Evolutionary conservation across 2,888 invertebrate species (phyloP).

Genomic region (Chalcis sispes): DNA sequence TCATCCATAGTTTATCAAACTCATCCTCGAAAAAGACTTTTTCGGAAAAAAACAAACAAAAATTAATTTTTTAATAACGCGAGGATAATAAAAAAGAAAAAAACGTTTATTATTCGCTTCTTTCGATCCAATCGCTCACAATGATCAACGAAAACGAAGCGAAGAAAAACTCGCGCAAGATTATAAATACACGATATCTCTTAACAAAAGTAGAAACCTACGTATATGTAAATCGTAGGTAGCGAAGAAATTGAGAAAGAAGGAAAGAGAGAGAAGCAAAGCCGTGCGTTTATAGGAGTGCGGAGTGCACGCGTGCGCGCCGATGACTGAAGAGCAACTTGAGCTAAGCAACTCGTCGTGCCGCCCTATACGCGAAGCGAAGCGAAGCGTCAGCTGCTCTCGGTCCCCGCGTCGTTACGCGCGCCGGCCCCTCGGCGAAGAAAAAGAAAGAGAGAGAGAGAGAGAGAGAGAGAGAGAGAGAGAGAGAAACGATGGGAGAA

Average conservation of each 20-base stretch:
- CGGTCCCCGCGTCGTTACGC: slow-evolving; percentile 9
- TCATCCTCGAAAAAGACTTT: neutral
- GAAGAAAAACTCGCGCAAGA: no score
- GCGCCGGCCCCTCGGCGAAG: neutral
- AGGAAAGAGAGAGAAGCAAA: neutral
- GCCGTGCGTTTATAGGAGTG: slow-evolving; percentile 36
- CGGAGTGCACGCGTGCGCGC: slow-evolving; percentile 67
- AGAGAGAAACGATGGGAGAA: neutral
- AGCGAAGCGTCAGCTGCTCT: neutral
- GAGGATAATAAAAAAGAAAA: neutral
- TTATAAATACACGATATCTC: no score
- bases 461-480: slow-evolving; percentile 17
- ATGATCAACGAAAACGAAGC: no score
- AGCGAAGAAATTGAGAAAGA: neutral
- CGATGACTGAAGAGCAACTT: slow-evolving; percentile 68
- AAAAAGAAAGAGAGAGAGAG: neutral
- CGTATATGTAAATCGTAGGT: no score
- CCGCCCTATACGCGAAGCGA: neutral
- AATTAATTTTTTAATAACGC: no score
- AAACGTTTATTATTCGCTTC: neutral
- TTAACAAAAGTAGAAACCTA: no score
- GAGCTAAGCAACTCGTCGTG: neutral
- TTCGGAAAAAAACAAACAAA: neutral
- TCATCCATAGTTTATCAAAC: slow-evolving; percentile 21
- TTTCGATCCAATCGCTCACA: no score